phyloP scores from a whole-genome alignment of 2,888 invertebrate species.

The Cyclophora albipunctata region DNA sequence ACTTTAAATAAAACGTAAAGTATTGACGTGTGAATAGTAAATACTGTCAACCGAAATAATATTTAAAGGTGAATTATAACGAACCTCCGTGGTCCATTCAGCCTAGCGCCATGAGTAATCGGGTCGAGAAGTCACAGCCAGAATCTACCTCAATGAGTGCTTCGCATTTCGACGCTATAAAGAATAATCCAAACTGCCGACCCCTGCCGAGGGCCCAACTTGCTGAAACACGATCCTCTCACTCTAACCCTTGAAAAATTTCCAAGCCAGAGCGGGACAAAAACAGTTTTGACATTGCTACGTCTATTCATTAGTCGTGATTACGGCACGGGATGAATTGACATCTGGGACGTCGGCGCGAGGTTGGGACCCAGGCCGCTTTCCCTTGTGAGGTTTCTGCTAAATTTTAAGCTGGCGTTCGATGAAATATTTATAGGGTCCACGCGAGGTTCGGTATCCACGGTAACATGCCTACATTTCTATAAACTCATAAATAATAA shows the following conservation, averaged over 20 bases:
- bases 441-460: slow-evolving; percentile 13
- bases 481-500: slow-evolving; percentile 9
- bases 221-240: slow-evolving; percentile 37
- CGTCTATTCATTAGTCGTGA: slow-evolving; percentile 72
- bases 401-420: slow-evolving; percentile 54
- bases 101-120: slow-evolving; percentile 52
- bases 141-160: slow-evolving; percentile 65
- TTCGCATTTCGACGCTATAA: slow-evolving; percentile 68
- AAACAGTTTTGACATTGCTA: slow-evolving; percentile 41
- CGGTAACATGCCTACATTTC: slow-evolving; percentile 12
- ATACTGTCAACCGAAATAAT: slow-evolving; percentile 2
- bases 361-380: slow-evolving; percentile 48
- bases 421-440: slow-evolving; percentile 45
- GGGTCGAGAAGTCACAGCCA: slow-evolving; percentile 63
- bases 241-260: slow-evolving; percentile 36
- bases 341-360: slow-evolving; percentile 59
- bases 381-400: slow-evolving; percentile 62
- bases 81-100: slow-evolving; percentile 9
- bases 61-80: not conserved
- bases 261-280: slow-evolving; percentile 46
- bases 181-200: slow-evolving; percentile 66
- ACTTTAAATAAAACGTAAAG: not conserved
- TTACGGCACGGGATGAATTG: slow-evolving; percentile 67
- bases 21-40: not conserved
- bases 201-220: slow-evolving; percentile 49